Base-by-base conservation (phyloP, 2,888 invertebrate genomes). In the Carabus problematicus region DNA sequence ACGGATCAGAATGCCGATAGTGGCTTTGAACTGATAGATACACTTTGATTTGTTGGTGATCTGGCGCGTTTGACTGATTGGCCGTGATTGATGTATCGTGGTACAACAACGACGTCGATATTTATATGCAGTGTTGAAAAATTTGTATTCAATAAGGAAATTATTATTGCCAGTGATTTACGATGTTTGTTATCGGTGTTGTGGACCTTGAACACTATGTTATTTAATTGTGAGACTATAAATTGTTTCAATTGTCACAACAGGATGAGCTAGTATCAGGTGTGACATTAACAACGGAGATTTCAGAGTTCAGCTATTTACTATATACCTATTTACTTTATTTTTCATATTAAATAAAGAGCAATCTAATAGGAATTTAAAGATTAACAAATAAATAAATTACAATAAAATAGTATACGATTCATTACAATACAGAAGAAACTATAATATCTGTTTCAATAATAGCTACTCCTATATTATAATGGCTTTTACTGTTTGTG, bases 91-190 rank as follows among this genome's bases (percentile, higher is more conserved):
- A 52, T 52, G 52, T 11, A 29, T 29, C 6, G 29, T 29, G 29
- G 29, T 29, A 29, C 29, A n/a, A 29, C 29, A 29, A 29, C 29
- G 29, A 29, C 6, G 29, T 29, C 29, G 19, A 11, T 55, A 16
- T 42, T 64, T 64, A 55, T 47, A 39, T 45, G 64, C 55, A 64
- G 18, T 49, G 41, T 12, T 41, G 40, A 16, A 64, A 43, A 45
- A 55, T 64, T 64, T 55, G 64, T 43, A 29, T 29, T 29, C 29
- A 29, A 29, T 29, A 29, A 29, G 29, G 29, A 29, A 29, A 29
- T 29, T 29, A 29, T 7, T 45, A 45, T 45, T 45, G 7, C 12
- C 7, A 3, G 11, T 45, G 11, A n/a, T n/a, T 45, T 45, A 45
- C 45, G 7, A 45, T n/a, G 7, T 45, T 3, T 45, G 45, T 45